Percentiles rank a stretch among this genome's conserved stretches.
phyloP scores from a whole-genome alignment of 2,888 invertebrate genomes.

The Crepidodera aurea region DNA sequence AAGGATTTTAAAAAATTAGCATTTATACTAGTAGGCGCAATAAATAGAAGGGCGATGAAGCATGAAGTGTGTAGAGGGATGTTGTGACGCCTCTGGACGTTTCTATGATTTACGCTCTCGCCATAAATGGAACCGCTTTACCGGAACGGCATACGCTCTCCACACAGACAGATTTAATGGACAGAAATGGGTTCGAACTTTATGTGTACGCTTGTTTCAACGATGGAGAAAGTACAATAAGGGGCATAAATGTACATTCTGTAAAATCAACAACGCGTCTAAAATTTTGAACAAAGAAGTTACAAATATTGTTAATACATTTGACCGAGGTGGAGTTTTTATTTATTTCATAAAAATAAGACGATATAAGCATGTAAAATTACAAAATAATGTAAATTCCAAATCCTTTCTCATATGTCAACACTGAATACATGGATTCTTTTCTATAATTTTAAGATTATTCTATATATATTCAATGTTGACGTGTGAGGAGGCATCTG shows the following conservation, averaged over 20 bases:
- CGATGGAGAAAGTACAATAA: slow-evolving; percentile 6
- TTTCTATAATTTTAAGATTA: no score
- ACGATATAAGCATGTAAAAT: no score
- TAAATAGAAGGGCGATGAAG: slow-evolving; percentile 50
- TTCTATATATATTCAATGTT: no score
- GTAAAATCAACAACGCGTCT: neutral
- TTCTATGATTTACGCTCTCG: slow-evolving; percentile 56
- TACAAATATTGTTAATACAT: no score
- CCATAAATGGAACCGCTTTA: slow-evolving; percentile 57
- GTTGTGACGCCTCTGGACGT: slow-evolving; percentile 40
- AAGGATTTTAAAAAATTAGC: slow-evolving; percentile 42
- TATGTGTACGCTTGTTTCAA: slow-evolving; percentile 5
- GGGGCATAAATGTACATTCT: neutral
- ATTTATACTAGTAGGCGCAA: slow-evolving; percentile 53
- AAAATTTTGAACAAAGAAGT: neutral
- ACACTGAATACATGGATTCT: no score
- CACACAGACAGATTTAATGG: slow-evolving; percentile 32
- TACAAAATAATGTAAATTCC: no score
- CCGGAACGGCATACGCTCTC: slow-evolving; percentile 47
- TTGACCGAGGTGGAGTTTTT: no score
- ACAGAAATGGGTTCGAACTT: slow-evolving; percentile 20
- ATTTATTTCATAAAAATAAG: no score
- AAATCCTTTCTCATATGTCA: no score
- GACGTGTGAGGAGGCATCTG: no score
- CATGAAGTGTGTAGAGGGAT: slow-evolving; percentile 41